Percentiles rank a stretch among this genome's conserved stretches.
phyloP scores from a whole-genome alignment of 2,888 invertebrate genomes.

The Tipula lateralis region DNA sequence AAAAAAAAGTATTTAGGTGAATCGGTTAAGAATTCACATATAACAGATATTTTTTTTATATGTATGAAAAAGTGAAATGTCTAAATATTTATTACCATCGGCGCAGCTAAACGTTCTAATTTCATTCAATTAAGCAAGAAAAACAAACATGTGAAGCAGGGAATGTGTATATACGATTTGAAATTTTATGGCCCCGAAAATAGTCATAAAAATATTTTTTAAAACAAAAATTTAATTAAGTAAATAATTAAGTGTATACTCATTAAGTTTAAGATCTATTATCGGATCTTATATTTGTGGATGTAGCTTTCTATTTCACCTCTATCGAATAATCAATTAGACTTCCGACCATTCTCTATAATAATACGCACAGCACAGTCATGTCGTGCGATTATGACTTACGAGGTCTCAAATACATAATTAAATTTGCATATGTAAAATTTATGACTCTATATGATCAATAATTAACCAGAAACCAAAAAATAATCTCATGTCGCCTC shows the following conservation, averaged over 20 bases:
- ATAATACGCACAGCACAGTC: no score
- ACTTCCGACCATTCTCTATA: no score
- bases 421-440: no score
- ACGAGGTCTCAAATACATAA: no score
- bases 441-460: no score
- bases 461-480: no score
- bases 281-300: neutral
- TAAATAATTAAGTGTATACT: neutral
- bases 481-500: no score
- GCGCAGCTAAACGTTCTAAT: neutral
- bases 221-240: neutral
- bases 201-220: neutral
- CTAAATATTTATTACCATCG: neutral
- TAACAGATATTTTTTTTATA: neutral
- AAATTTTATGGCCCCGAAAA: neutral
- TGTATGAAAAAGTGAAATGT: neutral
- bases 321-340: no score
- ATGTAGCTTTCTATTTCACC: neutral
- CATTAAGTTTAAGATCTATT: neutral
- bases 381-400: no score
- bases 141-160: neutral
- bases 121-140: neutral
- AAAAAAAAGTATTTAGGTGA: neutral
- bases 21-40: neutral
- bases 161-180: neutral